Percentiles rank a stretch among this genome's conserved stretches.
Evolutionary conservation across 92 coral and sea anemone species (phyloP).

Genomic region (Porites lobata): DNA sequence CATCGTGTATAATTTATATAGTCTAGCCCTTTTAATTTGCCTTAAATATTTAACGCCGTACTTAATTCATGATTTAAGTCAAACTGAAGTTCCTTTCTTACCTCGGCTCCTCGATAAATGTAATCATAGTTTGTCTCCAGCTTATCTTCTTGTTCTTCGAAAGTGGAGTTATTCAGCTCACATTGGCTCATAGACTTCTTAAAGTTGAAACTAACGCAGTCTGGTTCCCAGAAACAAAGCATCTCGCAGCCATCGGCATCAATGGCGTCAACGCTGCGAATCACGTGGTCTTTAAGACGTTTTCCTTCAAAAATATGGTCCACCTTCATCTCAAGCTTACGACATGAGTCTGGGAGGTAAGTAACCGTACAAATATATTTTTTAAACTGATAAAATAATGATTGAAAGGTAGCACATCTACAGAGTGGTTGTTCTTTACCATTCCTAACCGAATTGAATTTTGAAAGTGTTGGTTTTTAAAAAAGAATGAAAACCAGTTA

Average conservation of each 20-base stretch:
- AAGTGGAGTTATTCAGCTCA: slow-evolving; percentile 30
- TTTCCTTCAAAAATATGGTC: slow-evolving; percentile 9
- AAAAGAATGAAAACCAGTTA: too few species aligned
- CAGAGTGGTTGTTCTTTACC: too few species aligned
- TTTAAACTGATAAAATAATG: too few species aligned
- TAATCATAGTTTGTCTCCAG: not conserved
- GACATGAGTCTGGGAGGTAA: not conserved
- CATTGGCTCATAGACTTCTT: not conserved
- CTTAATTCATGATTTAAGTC: too few species aligned
- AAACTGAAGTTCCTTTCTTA: not conserved
- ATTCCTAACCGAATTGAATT: too few species aligned
- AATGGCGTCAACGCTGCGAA: not conserved
- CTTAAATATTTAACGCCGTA: too few species aligned
- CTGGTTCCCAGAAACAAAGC: slow-evolving; percentile 7
- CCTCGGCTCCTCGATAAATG: slow-evolving; percentile 19
- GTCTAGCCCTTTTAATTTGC: too few species aligned
- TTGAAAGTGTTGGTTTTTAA: too few species aligned
- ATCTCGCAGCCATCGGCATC: not conserved
- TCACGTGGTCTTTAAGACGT: slow-evolving; percentile 18
- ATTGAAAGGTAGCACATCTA: too few species aligned
- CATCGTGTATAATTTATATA: too few species aligned
- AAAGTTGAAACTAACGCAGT: slow-evolving; percentile 28
- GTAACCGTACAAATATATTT: too few species aligned
- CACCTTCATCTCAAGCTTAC: not conserved
- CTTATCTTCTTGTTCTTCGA: not conserved